Evolutionary conservation across 2,797 vertebrate genomes (phyloP), one percentile per base, ranked within the genome.

Genomic region (Toxotes lorentzi): DNA sequence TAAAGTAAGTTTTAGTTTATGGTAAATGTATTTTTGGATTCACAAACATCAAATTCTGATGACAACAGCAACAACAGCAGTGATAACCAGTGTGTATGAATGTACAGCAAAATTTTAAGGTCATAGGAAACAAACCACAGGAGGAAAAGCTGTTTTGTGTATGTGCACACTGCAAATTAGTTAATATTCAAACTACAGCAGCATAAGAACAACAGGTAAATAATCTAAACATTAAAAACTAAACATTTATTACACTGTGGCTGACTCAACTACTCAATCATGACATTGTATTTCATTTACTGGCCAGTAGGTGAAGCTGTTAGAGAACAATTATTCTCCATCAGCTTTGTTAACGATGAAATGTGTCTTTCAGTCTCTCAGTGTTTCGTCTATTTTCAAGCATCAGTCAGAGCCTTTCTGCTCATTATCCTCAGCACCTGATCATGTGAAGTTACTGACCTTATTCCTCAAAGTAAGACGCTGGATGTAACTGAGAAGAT

Each of bases 401-500:
- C 10, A 24, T 53, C 9, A 51, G n/a, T n/a, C 23, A 9, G 23
- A 9, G 16, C 17, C 21, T 65, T 24, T 60, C 16, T 38, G 45
- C 16, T 32, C 34, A 13, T 67, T 40, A 48, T 27, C 35, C 21
- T 68, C 53, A 19, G 48, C 3, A 24, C 4, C 60, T 23, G 19
- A 32, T 79, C 40, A 41, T 73, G 14, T 47, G 8, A 30, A 4
- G 19, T 14, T 35, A 19, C 12, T n/a, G 41, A n/a, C 6, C 14
- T 45, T 65, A 34, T 87, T 74, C 57, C 30, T 78, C 10, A 65
- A 14, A 21, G 56, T 45, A 0, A 82, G 78, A n/a, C 41, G 58
- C 4, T 3, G 19, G 43, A 85, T 69, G 2, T 72, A 78, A 58
- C 58, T 6, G 40, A 79, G 69, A 13, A 89, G 40, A 58, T 64